Percentiles rank a stretch among this genome's conserved stretches.
Conservation (phyloP, 1,140 invertebrate species). For the Drosophila cardini region DNA sequence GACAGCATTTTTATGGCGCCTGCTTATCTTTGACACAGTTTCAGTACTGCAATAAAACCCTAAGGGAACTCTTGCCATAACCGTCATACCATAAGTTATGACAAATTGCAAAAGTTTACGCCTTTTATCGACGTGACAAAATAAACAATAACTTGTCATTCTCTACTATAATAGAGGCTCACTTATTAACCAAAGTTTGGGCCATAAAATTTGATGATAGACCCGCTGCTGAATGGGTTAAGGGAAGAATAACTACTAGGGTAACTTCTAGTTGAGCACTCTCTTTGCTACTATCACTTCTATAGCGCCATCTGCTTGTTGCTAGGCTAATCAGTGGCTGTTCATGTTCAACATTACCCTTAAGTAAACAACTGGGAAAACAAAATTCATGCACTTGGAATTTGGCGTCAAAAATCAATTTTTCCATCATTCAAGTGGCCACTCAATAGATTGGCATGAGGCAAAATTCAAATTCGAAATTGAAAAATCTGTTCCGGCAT, state of each 20-base stretch:
- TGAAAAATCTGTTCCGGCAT: constrained; percentile 46
- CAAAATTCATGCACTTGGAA: constrained; percentile 24
- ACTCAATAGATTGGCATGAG: constrained; percentile 46
- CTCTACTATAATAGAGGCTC: neutral
- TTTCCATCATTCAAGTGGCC: constrained; percentile 63
- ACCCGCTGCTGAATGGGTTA: neutral
- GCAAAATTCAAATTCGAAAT: constrained; percentile 6
- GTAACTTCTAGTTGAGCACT: no score
- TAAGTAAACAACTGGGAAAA: constrained; percentile 40
- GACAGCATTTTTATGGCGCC: constrained; percentile 30
- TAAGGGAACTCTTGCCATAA: constrained; percentile 7
- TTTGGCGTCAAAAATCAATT: constrained; percentile 52
- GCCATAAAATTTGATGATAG: constrained; percentile 5
- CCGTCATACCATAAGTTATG: constrained; percentile 4
- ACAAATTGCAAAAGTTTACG: constrained; percentile 25
- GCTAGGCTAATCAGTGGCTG: neutral
- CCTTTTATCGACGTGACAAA: neutral
- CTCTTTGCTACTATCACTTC: neutral
- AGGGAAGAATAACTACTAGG: neutral
- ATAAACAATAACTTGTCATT: neutral
- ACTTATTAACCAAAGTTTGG: constrained; percentile 8
- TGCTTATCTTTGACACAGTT: constrained; percentile 53
- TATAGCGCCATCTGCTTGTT: constrained; percentile 27
- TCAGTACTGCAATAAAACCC: constrained; percentile 7
- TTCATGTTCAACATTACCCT: constrained; percentile 18